These are phyloP conservation scores for Baronia brevicornis DNA, from an alignment of 2,888 invertebrate species.

Conservation along the genomic window DNA sequence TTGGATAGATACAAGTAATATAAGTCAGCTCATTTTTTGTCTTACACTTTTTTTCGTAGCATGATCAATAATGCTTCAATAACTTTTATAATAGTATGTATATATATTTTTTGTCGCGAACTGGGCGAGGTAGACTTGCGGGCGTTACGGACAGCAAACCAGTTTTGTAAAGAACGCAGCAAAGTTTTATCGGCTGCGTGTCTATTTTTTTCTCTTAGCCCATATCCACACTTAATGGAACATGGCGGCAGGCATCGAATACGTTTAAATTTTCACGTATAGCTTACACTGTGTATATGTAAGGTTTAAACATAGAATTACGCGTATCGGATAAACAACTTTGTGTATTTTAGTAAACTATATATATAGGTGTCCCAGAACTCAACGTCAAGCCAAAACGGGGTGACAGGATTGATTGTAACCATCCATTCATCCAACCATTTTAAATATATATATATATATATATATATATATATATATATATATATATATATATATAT, in stretches of 20 bases:
- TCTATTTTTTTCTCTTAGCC: conserved; percentile 17
- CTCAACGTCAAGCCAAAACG: too few relatives aligned
- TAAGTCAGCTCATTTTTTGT: conserved; percentile 2
- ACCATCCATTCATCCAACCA: too few relatives aligned
- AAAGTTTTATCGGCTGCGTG: conserved; percentile 21
- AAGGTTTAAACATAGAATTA: too few relatives aligned
- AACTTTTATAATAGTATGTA: conserved; percentile 28
- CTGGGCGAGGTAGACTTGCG: conserved; percentile 57
- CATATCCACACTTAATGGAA: not conserved
- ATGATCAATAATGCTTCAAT: conserved; percentile 25
- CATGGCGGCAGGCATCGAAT: not conserved
- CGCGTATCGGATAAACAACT: too few relatives aligned
- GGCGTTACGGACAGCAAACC: conserved; percentile 59
- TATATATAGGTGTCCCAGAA: too few relatives aligned
- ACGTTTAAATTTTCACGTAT: not conserved
- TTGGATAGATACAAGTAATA: conserved; percentile 2
- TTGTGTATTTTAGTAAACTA: too few relatives aligned
- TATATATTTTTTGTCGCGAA: conserved; percentile 34
- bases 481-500: too few relatives aligned
- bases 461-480: too few relatives aligned
- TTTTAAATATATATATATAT: too few relatives aligned
- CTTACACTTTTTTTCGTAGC: conserved; percentile 17
- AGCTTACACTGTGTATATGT: not conserved
- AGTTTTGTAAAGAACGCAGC: conserved; percentile 35
- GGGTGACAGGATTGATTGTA: too few relatives aligned